Evolutionary conservation across 2,888 invertebrate genomes (phyloP), one percentile per base, ranked within the genome.

Genomic region (Zygogramma bicolorata): DNA sequence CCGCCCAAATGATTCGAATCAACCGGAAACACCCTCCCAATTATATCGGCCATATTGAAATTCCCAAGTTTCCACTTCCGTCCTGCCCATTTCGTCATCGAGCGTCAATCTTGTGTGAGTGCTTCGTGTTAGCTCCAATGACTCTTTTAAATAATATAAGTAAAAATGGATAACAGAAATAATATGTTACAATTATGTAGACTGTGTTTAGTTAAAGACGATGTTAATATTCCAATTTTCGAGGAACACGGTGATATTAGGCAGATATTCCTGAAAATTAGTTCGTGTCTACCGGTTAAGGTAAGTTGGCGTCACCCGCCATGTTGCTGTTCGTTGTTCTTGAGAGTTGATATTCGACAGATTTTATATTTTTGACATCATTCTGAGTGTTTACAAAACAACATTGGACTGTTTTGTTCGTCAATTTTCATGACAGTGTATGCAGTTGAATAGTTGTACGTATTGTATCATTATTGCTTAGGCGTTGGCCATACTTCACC

Each of bases 241-340:
- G 92, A 91, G 79, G 92, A 91, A 79, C 90, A 91, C 82, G 92
- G 90, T 82, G 92, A 92, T 77, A 86, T 88, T 74, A 85, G 88
- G 79, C 88, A 90, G 82, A 89, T 92, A 80, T 92, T 90, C 84
- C 85, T 91, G 77, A 93, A 93, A 89, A 92, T 93, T 88, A 90
- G 91, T 74, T 88, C 92, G 79, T 93, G 93, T 86, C 89, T 93
- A 85, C 93, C 93, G 85, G 91, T 93, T 85, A 93, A 93, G 92
- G 93, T 93, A 91, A 85, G 86, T 82, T 79, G 75, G 83, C 84
- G 81, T 84, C 81, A 67, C 70, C 76, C 83, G 84, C 85, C 84
- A 85, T 85, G 53, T 81, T 78, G 73, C 42, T 70, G 49, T 82
- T 82, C 78, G 20, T 61, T 53, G 70, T 78, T 83, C 84, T 75